A percentile compares a stretch with the other conserved stretches of the same genome.
Conservation (phyloP, 2,797 vertebrate genomes). For the Rhinogobio ventralis region DNA sequence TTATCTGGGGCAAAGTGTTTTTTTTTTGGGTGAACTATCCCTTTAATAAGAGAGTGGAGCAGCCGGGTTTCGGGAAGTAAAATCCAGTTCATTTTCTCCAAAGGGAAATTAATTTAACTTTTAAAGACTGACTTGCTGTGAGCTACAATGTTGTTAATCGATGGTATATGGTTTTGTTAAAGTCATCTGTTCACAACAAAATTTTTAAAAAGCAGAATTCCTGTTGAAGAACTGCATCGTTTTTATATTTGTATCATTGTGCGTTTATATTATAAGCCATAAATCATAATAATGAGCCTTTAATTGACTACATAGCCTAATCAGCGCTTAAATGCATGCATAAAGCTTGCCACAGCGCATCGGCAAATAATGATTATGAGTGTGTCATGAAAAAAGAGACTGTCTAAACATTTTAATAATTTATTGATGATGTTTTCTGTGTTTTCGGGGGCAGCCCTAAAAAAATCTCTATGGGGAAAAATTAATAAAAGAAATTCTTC, state of each 20-base stretch:
- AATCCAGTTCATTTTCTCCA: not conserved
- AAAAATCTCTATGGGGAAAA: not conserved
- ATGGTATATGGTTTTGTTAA: not conserved
- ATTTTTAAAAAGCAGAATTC: not conserved
- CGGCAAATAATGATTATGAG: too few species aligned
- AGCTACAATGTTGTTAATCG: not conserved
- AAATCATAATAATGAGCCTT: too few species aligned
- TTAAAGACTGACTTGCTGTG: not conserved
- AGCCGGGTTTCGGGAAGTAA: fast-evolving
- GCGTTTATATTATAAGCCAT: too few species aligned
- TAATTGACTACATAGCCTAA: too few species aligned
- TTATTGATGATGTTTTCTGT: too few species aligned
- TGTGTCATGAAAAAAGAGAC: too few species aligned
- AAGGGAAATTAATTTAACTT: not conserved
- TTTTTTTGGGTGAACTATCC: not conserved
- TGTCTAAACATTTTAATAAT: too few species aligned
- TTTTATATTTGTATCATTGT: not conserved
- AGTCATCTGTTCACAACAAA: not conserved
- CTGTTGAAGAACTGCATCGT: not conserved
- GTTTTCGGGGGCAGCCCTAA: too few species aligned
- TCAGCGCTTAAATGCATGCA: too few species aligned
- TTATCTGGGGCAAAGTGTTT: not conserved
- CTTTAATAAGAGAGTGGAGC: not conserved
- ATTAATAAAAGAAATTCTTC: not conserved
- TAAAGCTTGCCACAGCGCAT: too few species aligned